Conservation (phyloP, 1,140 invertebrate genomes). For the Caerostris extrusa region DNA sequence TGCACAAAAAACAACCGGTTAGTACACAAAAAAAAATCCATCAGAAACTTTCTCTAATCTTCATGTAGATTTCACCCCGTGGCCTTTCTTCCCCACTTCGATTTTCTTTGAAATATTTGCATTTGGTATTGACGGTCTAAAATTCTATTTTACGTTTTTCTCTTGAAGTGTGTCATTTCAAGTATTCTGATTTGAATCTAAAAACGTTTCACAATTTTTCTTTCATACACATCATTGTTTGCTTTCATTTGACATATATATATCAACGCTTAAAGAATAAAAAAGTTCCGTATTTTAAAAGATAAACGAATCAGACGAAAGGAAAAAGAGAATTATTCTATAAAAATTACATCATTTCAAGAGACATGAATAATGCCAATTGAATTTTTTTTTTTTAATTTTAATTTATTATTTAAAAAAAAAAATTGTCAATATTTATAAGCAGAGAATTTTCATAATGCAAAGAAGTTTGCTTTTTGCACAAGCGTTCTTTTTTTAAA, state of each 20-base stretch:
- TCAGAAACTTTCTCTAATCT: constrained; percentile 49
- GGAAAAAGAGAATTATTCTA: too few relatives aligned
- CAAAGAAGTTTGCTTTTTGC: too few relatives aligned
- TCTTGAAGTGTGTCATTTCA: constrained; percentile 51
- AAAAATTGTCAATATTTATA: too few relatives aligned
- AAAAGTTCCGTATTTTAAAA: too few relatives aligned
- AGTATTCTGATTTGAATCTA: constrained; percentile 61
- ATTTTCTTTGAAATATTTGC: constrained; percentile 40
- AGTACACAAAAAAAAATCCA: background rate
- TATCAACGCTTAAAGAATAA: constrained; percentile 1
- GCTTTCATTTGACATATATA: constrained; percentile 48
- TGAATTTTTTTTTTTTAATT: too few relatives aligned
- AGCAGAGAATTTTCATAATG: too few relatives aligned
- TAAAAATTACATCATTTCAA: too few relatives aligned
- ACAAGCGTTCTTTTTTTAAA: too few relatives aligned
- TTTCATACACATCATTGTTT: background rate
- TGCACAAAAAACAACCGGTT: background rate
- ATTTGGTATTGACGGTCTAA: constrained; percentile 33
- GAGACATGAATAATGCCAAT: too few relatives aligned
- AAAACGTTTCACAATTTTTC: constrained; percentile 9
- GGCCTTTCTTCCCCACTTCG: constrained; percentile 41
- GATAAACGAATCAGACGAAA: too few relatives aligned
- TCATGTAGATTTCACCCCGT: constrained; percentile 56
- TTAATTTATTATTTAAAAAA: too few relatives aligned
- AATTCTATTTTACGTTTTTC: constrained; percentile 63